Evolutionary conservation across 1,140 invertebrate species (phyloP), one percentile per base, ranked within the genome.

Genomic region (Zaprionus nigranus): DNA sequence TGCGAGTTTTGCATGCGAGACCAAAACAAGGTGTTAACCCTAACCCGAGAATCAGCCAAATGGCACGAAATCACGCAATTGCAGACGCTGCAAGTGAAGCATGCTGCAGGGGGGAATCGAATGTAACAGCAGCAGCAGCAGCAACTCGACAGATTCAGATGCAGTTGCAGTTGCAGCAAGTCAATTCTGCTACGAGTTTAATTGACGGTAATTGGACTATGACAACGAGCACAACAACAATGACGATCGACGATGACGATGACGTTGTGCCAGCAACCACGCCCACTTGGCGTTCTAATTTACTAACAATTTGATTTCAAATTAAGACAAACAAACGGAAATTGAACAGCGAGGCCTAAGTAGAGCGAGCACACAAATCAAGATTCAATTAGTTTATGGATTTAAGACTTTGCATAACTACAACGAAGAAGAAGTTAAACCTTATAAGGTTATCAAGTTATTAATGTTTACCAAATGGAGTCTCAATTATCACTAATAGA

Each of bases 161-260:
- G 63, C 57, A 78, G 40, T 34, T 34, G 30, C 30, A 40, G 15
- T 40, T 17, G 69, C 75, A 63, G 62, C 66, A 64, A 40, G 36
- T 22, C 20, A 56, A 51, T 68, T 78, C 70, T 77, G 83, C 86
- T 86, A 58, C 38, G 69, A 69, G 82, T 85, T 85, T 81, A 87
- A 87, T 87, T 88, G 80, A 69, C 51, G 71, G 80, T 87, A 87
- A 87, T 88, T 87, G 75, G 84, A 78, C 66, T 82, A 82, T 82
- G 62, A 73, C 74, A 61, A 56, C 56, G 49, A 30, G n/a, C 12
- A 12, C 7, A 11, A 11, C 30, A 11, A 34, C 30, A 34, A 34
- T 34, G 30, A 9, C 30, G 30, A 30, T 7, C 7, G 28, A 30
- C 28, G 30, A 11, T 11, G n/a, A n/a, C n/a, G n/a, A n/a, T n/a